Percentiles rank a stretch among this genome's conserved stretches.
phyloP scores from a whole-genome alignment of 2,797 vertebrate species.

The Anguilla marmorata region DNA sequence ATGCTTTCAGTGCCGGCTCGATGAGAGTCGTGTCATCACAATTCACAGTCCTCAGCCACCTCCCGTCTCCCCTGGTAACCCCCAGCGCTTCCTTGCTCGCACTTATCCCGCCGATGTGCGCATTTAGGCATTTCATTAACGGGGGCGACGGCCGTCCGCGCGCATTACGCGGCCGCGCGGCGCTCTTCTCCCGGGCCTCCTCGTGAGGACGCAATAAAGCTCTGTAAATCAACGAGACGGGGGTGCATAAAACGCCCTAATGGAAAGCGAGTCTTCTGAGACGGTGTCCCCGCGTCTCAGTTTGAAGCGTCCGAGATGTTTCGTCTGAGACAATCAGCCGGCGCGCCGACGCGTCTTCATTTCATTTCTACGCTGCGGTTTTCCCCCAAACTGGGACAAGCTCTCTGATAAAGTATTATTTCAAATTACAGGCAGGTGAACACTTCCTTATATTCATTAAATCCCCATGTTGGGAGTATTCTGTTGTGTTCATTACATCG shows the following conservation, averaged over 20 bases:
- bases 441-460: not conserved
- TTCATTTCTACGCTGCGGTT: conserved; percentile 7
- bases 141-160: conserved; percentile 41
- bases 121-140: conserved; percentile 51
- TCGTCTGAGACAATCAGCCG: conserved; percentile 42
- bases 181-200: conserved; percentile 40
- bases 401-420: conserved; percentile 3
- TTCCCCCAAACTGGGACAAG: not conserved
- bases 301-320: conserved; percentile 47
- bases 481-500: not conserved
- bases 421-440: not conserved
- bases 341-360: conserved; percentile 25
- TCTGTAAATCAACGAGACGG: conserved; percentile 55
- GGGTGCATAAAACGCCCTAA: conserved; percentile 58
- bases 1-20: not conserved
- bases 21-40: conserved; percentile 9
- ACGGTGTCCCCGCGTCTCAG: conserved; percentile 45
- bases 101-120: conserved; percentile 36
- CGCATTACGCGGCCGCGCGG: conserved; percentile 38
- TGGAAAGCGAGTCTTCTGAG: conserved; percentile 50
- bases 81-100: conserved; percentile 6
- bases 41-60: not conserved
- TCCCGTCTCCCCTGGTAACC: not conserved
- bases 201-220: conserved; percentile 55
- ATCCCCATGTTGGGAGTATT: not conserved